These are phyloP conservation scores for Motacilla alba DNA, from an alignment of 2,113 vertebrate species.

Conservation along the genomic window DNA sequence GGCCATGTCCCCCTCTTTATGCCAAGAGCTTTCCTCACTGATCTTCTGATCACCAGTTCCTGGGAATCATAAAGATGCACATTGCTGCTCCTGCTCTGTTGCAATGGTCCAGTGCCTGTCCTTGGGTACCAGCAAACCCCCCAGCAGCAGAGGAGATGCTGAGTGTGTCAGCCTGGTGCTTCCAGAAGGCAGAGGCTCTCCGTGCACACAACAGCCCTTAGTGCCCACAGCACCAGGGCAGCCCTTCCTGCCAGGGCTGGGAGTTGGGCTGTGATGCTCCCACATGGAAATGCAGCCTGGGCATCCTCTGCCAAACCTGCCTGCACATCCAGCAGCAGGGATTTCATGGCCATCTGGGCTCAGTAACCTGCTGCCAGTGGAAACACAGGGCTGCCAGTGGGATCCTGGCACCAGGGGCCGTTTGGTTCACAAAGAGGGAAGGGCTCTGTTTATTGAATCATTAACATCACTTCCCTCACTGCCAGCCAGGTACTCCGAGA, in stretches of 20 bases:
- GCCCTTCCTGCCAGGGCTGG: neutral
- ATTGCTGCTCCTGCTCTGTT: neutral
- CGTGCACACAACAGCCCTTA: neutral
- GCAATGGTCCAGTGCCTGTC: neutral
- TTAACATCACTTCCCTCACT: slow-evolving; percentile 55
- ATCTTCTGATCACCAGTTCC: neutral
- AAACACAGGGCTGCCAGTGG: neutral
- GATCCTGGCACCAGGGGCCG: neutral
- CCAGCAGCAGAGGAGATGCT: neutral
- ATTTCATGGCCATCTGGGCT: neutral
- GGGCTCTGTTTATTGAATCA: slow-evolving; percentile 58
- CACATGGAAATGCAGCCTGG: neutral
- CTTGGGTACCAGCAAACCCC: neutral
- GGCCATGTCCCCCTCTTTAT: neutral
- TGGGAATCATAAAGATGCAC: neutral
- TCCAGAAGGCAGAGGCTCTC: neutral
- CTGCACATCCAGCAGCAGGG: neutral
- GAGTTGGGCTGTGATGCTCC: neutral
- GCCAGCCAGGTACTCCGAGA: slow-evolving; percentile 43
- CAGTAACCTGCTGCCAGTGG: neutral
- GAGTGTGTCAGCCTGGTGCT: neutral
- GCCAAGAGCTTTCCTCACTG: neutral
- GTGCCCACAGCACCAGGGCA: neutral
- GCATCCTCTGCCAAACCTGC: neutral
- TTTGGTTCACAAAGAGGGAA: slow-evolving; percentile 39